Percentiles rank a stretch among this genome's conserved stretches.
phyloP scores from a whole-genome alignment of 2,113 vertebrate species.

The Cichladusa arquata region DNA sequence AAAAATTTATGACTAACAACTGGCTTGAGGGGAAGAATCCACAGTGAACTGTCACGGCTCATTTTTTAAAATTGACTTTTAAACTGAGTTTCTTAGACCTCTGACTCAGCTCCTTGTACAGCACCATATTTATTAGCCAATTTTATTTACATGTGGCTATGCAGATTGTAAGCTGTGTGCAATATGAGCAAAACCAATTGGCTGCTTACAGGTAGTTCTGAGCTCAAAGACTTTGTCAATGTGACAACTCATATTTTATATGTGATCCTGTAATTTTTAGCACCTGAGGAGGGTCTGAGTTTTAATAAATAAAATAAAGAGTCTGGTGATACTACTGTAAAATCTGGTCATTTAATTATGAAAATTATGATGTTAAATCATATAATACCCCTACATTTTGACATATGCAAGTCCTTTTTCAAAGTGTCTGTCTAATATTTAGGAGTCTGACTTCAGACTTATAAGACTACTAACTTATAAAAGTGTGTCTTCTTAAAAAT shows the following conservation, averaged over 20 bases:
- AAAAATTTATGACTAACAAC: background rate
- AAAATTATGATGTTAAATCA: background rate
- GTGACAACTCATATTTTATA: background rate
- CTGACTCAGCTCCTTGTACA: background rate
- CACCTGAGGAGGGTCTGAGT: background rate
- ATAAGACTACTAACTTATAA: background rate
- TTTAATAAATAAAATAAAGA: background rate
- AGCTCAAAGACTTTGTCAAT: background rate
- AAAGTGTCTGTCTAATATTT: background rate
- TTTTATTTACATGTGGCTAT: background rate
- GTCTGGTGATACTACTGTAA: background rate
- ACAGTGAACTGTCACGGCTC: background rate
- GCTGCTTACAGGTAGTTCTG: background rate
- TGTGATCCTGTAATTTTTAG: background rate
- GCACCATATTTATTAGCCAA: background rate
- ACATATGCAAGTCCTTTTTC: background rate
- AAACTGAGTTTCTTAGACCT: background rate
- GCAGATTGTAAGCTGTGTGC: background rate
- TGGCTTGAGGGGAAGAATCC: background rate
- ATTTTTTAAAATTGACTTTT: background rate
- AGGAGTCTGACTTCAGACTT: background rate
- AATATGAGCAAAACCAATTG: background rate
- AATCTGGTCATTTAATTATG: background rate
- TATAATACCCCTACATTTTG: background rate
- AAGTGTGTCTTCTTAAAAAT: background rate